phyloP scores from a whole-genome alignment of 2,797 vertebrate genomes.

The Hypotaenidia okinawae region DNA sequence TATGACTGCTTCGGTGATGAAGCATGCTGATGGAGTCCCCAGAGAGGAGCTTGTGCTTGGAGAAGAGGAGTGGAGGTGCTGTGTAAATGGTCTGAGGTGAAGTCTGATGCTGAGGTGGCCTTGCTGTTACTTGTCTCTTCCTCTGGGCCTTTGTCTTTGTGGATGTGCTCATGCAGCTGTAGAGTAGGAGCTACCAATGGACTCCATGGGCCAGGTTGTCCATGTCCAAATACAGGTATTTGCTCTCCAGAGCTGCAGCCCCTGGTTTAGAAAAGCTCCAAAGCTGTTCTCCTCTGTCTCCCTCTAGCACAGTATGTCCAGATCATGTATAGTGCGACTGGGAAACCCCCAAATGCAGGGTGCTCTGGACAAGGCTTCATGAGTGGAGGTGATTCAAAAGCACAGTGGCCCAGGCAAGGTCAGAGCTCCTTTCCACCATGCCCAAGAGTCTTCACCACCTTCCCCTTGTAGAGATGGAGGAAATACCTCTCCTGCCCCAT shows the following conservation, averaged over 20 bases:
- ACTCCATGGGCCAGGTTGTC: background rate
- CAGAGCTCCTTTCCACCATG: background rate
- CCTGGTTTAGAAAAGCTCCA: background rate
- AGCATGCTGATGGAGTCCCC: background rate
- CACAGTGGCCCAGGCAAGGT: background rate
- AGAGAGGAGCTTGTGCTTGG: background rate
- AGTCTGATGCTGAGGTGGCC: no score
- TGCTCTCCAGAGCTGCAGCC: background rate
- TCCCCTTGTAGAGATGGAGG: rapidly evolving
- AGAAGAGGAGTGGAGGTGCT: background rate
- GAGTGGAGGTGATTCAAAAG: background rate
- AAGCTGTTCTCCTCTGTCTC: background rate
- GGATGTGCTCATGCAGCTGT: background rate
- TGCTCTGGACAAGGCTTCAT: background rate
- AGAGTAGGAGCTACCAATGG: background rate
- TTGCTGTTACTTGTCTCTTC: background rate
- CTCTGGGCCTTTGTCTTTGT: background rate
- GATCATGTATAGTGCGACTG: rapidly evolving
- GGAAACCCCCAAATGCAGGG: rapidly evolving
- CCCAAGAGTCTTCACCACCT: rapidly evolving
- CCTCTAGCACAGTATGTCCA: rapidly evolving
- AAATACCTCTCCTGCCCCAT: background rate
- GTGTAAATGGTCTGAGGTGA: background rate
- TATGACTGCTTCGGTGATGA: background rate
- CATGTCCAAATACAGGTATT: background rate